Evolutionary conservation across 2,113 vertebrate genomes (phyloP).

Genomic region (Lipotes vexillifer): DNA sequence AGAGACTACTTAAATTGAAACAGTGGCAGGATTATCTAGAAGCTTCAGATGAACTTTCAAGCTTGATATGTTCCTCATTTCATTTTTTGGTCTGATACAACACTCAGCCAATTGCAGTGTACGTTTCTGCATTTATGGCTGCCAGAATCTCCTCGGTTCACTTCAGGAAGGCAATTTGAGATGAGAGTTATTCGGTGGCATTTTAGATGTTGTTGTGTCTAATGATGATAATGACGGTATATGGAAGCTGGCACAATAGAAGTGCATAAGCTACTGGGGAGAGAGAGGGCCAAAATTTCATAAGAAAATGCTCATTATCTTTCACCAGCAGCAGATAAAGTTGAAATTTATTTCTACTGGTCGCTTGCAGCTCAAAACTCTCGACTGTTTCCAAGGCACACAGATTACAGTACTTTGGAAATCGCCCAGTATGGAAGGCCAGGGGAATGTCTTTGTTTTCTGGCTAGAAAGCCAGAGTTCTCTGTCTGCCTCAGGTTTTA

Average conservation of each 20-base stretch:
- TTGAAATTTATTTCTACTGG: slow-evolving; percentile 62
- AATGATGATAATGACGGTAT: slow-evolving; percentile 62
- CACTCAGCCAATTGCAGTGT: neutral
- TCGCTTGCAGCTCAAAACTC: slow-evolving; percentile 52
- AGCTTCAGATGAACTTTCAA: slow-evolving; percentile 52
- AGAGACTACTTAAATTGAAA: slow-evolving; percentile 66
- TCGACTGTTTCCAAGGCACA: slow-evolving; percentile 43
- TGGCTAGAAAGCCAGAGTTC: slow-evolving; percentile 42
- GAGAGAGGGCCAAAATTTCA: slow-evolving; percentile 53
- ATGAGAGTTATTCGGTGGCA: slow-evolving; percentile 57
- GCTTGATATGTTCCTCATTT: slow-evolving; percentile 51
- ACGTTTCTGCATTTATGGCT: slow-evolving; percentile 29
- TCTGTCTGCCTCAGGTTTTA: slow-evolving; percentile 19
- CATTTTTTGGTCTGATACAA: slow-evolving; percentile 48
- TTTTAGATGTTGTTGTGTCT: slow-evolving; percentile 64
- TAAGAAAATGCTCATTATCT: slow-evolving; percentile 67
- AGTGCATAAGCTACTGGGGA: slow-evolving; percentile 16
- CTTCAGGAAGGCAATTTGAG: slow-evolving; percentile 60
- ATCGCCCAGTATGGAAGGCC: slow-evolving; percentile 26
- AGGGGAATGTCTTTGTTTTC: slow-evolving; percentile 47
- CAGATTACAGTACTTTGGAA: slow-evolving; percentile 61
- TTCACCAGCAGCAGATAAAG: slow-evolving; percentile 60
- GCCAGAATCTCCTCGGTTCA: slow-evolving; percentile 48
- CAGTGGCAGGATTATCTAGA: slow-evolving; percentile 56
- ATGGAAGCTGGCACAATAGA: slow-evolving; percentile 54